Conservation (phyloP, 1,140 invertebrate genomes). For the Frieseomelitta varia region DNA sequence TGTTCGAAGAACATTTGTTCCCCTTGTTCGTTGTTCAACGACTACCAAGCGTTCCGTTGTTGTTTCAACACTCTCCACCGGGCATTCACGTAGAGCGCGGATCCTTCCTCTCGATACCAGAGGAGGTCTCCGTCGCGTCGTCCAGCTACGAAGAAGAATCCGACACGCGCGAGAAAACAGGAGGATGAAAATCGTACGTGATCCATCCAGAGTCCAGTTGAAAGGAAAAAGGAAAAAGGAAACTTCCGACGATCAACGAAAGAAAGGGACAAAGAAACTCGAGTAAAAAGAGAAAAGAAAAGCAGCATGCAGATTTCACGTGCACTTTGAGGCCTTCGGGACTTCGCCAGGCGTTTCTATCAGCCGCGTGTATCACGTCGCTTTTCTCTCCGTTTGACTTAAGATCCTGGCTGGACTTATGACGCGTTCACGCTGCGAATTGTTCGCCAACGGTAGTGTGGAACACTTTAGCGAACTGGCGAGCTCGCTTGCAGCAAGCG, state of each 20-base stretch:
- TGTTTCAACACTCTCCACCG: slow-evolving; percentile 11
- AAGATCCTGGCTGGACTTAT: too few species aligned
- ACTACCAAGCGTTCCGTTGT: not conserved
- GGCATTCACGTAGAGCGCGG: slow-evolving; percentile 9
- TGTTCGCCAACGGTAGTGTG: too few species aligned
- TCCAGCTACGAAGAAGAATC: not conserved
- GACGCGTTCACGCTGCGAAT: too few species aligned
- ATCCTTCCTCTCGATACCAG: not conserved
- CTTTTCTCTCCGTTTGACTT: too few species aligned
- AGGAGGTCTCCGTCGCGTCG: not conserved
- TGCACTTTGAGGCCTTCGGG: not conserved
- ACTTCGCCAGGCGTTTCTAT: too few species aligned
- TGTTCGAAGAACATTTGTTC: not conserved
- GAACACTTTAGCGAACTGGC: too few species aligned
- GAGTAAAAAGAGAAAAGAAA: too few species aligned
- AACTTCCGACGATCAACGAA: slow-evolving; percentile 24
- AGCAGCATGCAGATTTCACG: not conserved
- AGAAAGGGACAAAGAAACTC: not conserved
- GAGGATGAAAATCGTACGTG: not conserved
- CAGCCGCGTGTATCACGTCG: too few species aligned
- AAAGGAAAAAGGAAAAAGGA: too few species aligned
- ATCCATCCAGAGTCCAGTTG: not conserved
- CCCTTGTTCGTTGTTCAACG: too few species aligned
- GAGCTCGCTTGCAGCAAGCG: too few species aligned
- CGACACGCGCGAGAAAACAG: not conserved